Base-by-base conservation (phyloP, 1,140 invertebrate species). In the Leptestheria dahalacensis region DNA sequence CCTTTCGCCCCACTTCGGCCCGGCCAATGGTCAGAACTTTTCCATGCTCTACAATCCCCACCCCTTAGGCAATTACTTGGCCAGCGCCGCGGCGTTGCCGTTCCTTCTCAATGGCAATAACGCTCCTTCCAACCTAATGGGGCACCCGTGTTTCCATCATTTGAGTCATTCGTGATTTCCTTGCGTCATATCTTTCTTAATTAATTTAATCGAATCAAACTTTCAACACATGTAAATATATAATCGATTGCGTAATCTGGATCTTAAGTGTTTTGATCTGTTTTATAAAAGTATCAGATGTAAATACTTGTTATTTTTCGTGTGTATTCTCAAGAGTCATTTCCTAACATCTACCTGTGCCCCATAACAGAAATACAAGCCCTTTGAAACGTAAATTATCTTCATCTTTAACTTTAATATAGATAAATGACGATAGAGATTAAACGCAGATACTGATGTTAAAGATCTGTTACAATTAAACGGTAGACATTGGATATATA, bases 71-170 rank as follows among this genome's bases (percentile, higher is more conserved):
- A 52, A 29, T 20, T 52, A 60, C 26, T 49, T 52, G 28, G 58
- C 58, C 49, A 52, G 48, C 18, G 58, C 58, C 10, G 58, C 50
- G 23, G 58, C 48, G n/a, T 33, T 60, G 41, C 58, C 58, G 10
- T 60, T 59, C 15, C 41, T 60, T 24, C 58, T 60, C 47, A 41
- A 41, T 41, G 33, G 33, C 6, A 41, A 41, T 49, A 50, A 28
- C 25, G 58, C 58, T 29, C 29, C 47, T 24, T 33, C 29, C 20
- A 28, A 18, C 9, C 25, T 15, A 18, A 41, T 24, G n/a, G 49
- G 48, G n/a, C 58, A 60, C 49, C 58, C 58, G 0, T 60, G 58
- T 52, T 60, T 60, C 26, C 58, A 60, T 21, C 58, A 60, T 29
- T 33, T 60, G n/a, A 49, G 58, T 26, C 58, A 60, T 41, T 41